phyloP scores from a whole-genome alignment of 2,888 invertebrate genomes.

The Byasa hedistus region DNA sequence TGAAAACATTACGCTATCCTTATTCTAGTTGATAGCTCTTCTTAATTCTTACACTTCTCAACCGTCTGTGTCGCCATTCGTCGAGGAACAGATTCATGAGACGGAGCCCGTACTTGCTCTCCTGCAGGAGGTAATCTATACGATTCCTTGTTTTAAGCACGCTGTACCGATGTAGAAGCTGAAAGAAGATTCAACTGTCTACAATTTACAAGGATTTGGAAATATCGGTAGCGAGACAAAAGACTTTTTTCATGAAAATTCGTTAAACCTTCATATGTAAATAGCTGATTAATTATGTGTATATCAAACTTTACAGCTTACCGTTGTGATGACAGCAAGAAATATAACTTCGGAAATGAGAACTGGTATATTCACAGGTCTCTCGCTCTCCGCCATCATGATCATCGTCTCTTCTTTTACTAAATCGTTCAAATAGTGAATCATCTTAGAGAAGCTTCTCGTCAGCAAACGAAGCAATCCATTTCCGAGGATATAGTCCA shows the following conservation, averaged over 20 bases:
- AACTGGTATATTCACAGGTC: slow-evolving; percentile 47
- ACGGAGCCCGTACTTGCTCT: slow-evolving; percentile 57
- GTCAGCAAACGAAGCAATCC: slow-evolving; percentile 54
- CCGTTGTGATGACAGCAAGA: slow-evolving; percentile 50
- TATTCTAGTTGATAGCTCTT: too few species aligned
- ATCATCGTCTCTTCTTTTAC: slow-evolving; percentile 48
- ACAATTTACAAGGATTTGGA: neutral
- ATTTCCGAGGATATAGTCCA: slow-evolving; percentile 59
- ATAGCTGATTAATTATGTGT: neutral
- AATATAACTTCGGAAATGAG: slow-evolving; percentile 53
- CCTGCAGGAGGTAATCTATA: slow-evolving; percentile 56
- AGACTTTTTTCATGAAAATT: too few species aligned
- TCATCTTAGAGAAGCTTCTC: slow-evolving; percentile 46
- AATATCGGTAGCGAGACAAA: too few species aligned
- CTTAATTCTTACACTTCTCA: too few species aligned
- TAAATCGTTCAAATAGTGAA: slow-evolving; percentile 50
- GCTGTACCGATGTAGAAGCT: slow-evolving; percentile 63
- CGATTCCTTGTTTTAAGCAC: slow-evolving; percentile 48
- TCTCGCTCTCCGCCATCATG: slow-evolving; percentile 33
- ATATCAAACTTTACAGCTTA: slow-evolving; percentile 39
- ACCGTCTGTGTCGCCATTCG: slow-evolving; percentile 60
- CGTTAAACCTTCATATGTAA: too few species aligned
- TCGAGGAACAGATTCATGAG: slow-evolving; percentile 64
- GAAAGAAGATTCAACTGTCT: slow-evolving; percentile 32
- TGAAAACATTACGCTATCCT: too few species aligned